These are phyloP conservation scores for Acanthurus lineatus DNA, from an alignment of 2,797 vertebrate genomes.

Conservation along the genomic window DNA sequence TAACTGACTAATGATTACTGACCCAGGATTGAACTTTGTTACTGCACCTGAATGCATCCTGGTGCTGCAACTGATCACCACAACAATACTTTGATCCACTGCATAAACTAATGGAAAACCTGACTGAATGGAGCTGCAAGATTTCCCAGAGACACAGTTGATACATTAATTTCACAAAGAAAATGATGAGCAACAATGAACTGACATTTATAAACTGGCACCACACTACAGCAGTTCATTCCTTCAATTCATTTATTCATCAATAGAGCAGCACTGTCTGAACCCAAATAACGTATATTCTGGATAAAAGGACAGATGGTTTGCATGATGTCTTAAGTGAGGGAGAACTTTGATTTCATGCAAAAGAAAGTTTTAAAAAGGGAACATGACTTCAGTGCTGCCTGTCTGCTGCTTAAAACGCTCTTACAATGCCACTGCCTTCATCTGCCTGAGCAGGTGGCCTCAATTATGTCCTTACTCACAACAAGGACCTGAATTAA, in stretches of 20 bases:
- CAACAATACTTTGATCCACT: too few relatives aligned
- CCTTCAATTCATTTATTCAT: not conserved
- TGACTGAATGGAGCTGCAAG: not conserved
- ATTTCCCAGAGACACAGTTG: not conserved
- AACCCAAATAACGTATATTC: not conserved
- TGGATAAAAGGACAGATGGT: not conserved
- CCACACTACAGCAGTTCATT: not conserved
- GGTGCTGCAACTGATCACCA: not conserved
- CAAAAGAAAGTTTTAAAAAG: not conserved
- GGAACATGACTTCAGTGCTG: not conserved
- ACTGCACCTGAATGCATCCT: not conserved
- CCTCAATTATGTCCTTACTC: slow-evolving; percentile 13
- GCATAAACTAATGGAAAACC: not conserved
- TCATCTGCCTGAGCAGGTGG: slow-evolving; percentile 1
- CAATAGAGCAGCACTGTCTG: not conserved
- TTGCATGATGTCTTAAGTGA: not conserved
- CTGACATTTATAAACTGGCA: not conserved
- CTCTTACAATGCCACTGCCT: not conserved
- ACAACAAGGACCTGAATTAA: not conserved
- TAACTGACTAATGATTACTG: not conserved
- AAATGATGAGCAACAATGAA: not conserved
- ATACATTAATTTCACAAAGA: not conserved
- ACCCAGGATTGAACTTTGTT: not conserved
- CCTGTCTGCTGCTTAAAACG: not conserved
- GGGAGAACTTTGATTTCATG: not conserved